Conservation (phyloP, 2,797 vertebrate genomes). For the Thunnus albacares region DNA sequence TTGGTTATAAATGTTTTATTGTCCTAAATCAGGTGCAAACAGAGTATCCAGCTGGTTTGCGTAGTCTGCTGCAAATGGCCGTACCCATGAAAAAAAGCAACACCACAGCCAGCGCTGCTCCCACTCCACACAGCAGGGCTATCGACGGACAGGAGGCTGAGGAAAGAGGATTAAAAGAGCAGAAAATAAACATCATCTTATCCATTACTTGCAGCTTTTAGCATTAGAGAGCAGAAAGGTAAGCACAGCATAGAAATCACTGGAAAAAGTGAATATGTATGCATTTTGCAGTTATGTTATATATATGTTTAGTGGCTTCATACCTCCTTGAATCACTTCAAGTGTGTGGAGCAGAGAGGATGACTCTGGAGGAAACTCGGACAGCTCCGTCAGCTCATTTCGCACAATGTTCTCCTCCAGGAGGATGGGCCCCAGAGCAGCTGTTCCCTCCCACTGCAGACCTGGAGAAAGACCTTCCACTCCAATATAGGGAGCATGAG, state of each 20-base stretch:
- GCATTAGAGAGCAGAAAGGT: not conserved
- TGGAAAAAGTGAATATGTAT: not conserved
- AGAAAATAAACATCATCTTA: not conserved
- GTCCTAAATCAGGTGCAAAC: slow-evolving; percentile 54
- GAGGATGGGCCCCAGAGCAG: slow-evolving; percentile 66
- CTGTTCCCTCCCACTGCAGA: slow-evolving; percentile 47
- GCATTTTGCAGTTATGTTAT: not conserved
- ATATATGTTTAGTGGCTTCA: not conserved
- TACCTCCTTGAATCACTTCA: slow-evolving; percentile 36
- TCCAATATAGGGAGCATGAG: not conserved
- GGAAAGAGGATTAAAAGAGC: slow-evolving; percentile 10
- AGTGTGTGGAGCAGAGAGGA: not conserved
- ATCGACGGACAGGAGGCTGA: slow-evolving; percentile 30
- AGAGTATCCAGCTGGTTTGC: not conserved
- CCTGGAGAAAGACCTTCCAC: slow-evolving; percentile 32
- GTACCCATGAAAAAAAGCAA: slow-evolving; percentile 21
- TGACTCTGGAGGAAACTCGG: slow-evolving; percentile 10
- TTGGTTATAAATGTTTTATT: slow-evolving; percentile 57
- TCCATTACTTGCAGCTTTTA: slow-evolving; percentile 11
- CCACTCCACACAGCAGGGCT: slow-evolving; percentile 48
- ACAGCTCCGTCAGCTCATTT: not conserved
- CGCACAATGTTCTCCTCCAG: slow-evolving; percentile 22
- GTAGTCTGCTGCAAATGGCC: slow-evolving; percentile 21
- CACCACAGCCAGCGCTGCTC: slow-evolving; percentile 30
- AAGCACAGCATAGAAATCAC: too few species aligned